phyloP scores from a whole-genome alignment of 92 coral and sea anemone species.

The Porites cylindrica region DNA sequence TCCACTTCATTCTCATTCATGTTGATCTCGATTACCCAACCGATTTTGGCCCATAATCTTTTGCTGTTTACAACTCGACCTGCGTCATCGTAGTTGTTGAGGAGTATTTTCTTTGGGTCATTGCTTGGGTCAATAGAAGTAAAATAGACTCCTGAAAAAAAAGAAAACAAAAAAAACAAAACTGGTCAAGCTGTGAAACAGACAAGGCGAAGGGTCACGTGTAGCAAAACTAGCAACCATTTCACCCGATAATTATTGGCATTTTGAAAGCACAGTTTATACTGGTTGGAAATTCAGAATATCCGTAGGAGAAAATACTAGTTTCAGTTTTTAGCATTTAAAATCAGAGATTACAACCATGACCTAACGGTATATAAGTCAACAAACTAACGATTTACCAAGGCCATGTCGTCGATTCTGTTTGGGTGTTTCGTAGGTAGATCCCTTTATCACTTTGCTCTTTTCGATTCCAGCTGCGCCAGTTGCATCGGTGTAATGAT shows the following conservation, averaged over 20 bases:
- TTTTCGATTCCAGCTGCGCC: constrained; percentile 27
- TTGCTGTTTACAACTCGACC: constrained; percentile 46
- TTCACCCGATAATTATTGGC: neutral
- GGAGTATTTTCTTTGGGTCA: constrained; percentile 22
- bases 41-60: constrained; percentile 36
- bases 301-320: neutral
- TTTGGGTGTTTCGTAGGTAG: constrained; percentile 8
- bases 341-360: neutral
- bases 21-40: constrained; percentile 45
- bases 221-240: neutral
- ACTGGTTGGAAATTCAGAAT: neutral
- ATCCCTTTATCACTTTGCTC: neutral
- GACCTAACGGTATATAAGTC: neutral
- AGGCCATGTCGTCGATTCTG: constrained; percentile 11
- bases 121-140: constrained; percentile 42
- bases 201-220: constrained; percentile 3
- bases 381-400: neutral
- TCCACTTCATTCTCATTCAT: constrained; percentile 24
- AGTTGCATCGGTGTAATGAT: constrained; percentile 28
- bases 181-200: constrained; percentile 11
- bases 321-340: neutral
- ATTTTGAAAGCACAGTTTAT: neutral
- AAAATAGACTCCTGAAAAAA: neutral
- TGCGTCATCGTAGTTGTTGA: constrained; percentile 48
- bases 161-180: neutral